These are phyloP conservation scores for Copidosoma aretas DNA, from an alignment of 2,888 invertebrate species.

Conservation along the genomic window DNA sequence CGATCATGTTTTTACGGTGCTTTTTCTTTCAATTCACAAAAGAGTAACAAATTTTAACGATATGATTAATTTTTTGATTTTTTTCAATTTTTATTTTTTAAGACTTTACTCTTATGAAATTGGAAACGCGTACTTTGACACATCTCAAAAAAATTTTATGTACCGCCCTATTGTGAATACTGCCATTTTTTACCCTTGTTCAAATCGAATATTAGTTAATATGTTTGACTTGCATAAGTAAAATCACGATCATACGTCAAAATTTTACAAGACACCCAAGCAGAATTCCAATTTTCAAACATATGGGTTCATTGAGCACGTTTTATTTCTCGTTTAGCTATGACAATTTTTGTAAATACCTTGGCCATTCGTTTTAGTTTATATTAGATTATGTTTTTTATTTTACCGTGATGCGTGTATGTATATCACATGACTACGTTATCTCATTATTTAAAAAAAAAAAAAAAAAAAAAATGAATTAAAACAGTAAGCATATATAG, in stretches of 20 bases:
- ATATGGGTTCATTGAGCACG: slow-evolving; percentile 21
- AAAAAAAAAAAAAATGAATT: slow-evolving; percentile 18
- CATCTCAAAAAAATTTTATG: slow-evolving; percentile 15
- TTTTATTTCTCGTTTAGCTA: slow-evolving; percentile 18
- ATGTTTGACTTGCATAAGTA: slow-evolving; percentile 16
- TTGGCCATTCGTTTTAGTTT: slow-evolving; percentile 31
- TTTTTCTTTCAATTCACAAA: slow-evolving; percentile 22
- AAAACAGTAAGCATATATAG: slow-evolving; percentile 31
- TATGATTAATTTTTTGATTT: slow-evolving; percentile 9
- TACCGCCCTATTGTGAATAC: not conserved
- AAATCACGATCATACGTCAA: slow-evolving; percentile 10
- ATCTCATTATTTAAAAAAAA: slow-evolving; percentile 17
- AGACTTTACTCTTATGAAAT: slow-evolving; percentile 18
- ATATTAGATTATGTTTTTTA: slow-evolving; percentile 32
- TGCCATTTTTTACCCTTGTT: slow-evolving; percentile 9
- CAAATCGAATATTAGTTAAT: not conserved
- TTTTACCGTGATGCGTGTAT: slow-evolving; percentile 19
- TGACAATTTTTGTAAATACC: slow-evolving; percentile 36
- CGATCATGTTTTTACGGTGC: slow-evolving; percentile 7
- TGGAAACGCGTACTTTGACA: slow-evolving; percentile 16
- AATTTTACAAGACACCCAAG: slow-evolving; percentile 26
- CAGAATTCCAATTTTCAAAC: slow-evolving; percentile 25
- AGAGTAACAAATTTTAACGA: slow-evolving; percentile 3
- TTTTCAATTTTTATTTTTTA: not conserved
- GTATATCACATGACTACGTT: slow-evolving; percentile 18